Evolutionary conservation across 2,113 vertebrate species (phyloP), one percentile per base, ranked within the genome.

Genomic region (Typhlomys cinereus): DNA sequence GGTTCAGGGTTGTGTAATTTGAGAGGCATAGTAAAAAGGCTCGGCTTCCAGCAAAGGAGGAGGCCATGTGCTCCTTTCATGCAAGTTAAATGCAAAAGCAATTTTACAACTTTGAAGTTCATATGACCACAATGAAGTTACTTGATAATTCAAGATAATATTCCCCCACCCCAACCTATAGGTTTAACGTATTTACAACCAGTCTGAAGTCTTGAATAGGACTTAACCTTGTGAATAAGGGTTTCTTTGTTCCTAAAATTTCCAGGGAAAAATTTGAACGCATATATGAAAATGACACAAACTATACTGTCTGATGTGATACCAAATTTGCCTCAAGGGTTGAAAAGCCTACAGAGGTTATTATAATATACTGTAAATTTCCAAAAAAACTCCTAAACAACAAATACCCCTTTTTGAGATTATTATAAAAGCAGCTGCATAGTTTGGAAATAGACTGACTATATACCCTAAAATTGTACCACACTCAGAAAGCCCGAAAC

Each of bases 11-110:
- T 75, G 76, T 95, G 95, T 92, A 95, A 96, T 88, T 17, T 71
- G 90, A 96, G 94, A 95, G 71, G 74, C 82, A 6, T 79, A 61
- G 87, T 85, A 70, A 52, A 70, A 95, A 93, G 87, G 18, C 70
- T 88, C 70, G 90, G 70, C 75, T 85, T 80, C 70, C 13, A 74
- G 31, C 73, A 62, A 71, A 31, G 88, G 46, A 41, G 41, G 46
- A 57, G 15, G 73, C 25, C 41, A 66, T 67, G 54, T 90, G n/a
- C 78, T 78, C 57, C 78, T 93, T 75, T 66, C 94, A 81, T 52
- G 44, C 44, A 92, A 91, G 81, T 73, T 34, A 79, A 91, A 78
- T 31, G 21, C 67, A 94, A 85, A 93, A 39, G 44, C 66, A 62
- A 39, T 70, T 61, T 39, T 81, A 62, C 88, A 87, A 36, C 41